Conservation (phyloP, 2,888 invertebrate genomes). For the Cotesia congregata region DNA sequence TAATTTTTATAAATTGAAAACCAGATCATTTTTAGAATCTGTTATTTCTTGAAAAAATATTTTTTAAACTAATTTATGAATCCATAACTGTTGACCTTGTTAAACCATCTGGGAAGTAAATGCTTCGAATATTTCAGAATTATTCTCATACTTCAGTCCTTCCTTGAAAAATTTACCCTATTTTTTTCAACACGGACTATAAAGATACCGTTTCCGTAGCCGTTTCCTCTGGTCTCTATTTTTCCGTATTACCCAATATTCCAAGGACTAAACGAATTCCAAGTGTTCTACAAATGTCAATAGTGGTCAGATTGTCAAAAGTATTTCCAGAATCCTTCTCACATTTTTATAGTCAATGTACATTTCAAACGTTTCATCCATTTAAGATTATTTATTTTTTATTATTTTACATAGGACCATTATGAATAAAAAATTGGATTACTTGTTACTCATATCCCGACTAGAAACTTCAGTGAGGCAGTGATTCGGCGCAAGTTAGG, state of each 20-base stretch:
- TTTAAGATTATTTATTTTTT: neutral
- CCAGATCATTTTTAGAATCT: neutral
- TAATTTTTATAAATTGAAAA: too few relatives aligned
- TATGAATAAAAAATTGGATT: too few relatives aligned
- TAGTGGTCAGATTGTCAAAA: neutral
- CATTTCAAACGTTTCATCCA: neutral
- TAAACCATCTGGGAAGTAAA: neutral
- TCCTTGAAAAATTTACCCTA: neutral
- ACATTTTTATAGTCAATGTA: neutral
- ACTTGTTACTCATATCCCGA: too few relatives aligned
- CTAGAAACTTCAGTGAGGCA: too few relatives aligned
- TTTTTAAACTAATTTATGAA: neutral
- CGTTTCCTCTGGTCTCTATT: neutral
- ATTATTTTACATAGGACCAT: too few relatives aligned
- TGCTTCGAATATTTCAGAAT: neutral
- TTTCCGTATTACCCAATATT: neutral
- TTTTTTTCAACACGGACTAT: neutral
- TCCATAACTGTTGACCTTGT: neutral
- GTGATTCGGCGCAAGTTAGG: too few relatives aligned
- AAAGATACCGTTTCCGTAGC: neutral
- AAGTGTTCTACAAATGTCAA: neutral
- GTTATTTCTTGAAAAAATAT: neutral
- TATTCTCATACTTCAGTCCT: neutral
- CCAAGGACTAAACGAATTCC: neutral
- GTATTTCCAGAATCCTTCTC: neutral